These are phyloP conservation scores for Acleris sparsana DNA, from an alignment of 2,888 invertebrate genomes.

Conservation along the genomic window DNA sequence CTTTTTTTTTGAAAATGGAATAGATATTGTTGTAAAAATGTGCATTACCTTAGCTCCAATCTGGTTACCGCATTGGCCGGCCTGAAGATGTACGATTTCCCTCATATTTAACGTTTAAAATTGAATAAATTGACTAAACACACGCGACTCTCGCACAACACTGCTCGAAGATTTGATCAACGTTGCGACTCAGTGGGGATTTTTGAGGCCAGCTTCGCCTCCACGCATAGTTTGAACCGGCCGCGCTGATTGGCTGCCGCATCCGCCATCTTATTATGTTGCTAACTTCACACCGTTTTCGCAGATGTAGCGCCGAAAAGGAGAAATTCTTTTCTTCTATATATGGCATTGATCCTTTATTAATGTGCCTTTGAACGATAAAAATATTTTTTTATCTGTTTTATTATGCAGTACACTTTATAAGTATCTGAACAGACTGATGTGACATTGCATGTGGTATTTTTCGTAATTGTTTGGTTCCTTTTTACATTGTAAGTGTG, in stretches of 20 bases:
- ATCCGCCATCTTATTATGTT: conserved; percentile 43
- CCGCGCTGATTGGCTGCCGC: conserved; percentile 62
- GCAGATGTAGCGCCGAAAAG: conserved; percentile 52
- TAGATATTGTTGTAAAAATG: background rate
- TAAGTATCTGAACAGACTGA: background rate
- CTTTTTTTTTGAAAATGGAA: too few relatives aligned
- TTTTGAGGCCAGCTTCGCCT: conserved; percentile 78
- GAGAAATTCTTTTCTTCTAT: conserved; percentile 50
- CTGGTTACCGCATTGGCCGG: conserved; percentile 93
- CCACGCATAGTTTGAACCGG: conserved; percentile 61
- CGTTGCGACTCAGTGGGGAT: conserved; percentile 63
- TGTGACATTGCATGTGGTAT: conserved; percentile 14
- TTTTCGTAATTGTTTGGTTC: conserved; percentile 52
- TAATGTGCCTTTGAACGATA: conserved; percentile 4
- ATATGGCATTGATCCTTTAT: conserved; percentile 31
- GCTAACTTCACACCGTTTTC: conserved; percentile 61
- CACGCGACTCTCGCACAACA: conserved; percentile 76
- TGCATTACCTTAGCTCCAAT: conserved; percentile 85
- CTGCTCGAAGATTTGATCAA: conserved; percentile 74
- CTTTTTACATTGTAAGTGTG: conserved; percentile 54
- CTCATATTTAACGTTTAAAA: conserved; percentile 85
- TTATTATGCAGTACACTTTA: conserved; percentile 13
- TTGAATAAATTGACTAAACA: conserved; percentile 72
- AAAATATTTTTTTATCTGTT: background rate
- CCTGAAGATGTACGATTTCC: conserved; percentile 93